Evolutionary conservation across 37 sponge, comb jelly and placozoan species (phyloP).

Genomic region (Agelas oroides): DNA sequence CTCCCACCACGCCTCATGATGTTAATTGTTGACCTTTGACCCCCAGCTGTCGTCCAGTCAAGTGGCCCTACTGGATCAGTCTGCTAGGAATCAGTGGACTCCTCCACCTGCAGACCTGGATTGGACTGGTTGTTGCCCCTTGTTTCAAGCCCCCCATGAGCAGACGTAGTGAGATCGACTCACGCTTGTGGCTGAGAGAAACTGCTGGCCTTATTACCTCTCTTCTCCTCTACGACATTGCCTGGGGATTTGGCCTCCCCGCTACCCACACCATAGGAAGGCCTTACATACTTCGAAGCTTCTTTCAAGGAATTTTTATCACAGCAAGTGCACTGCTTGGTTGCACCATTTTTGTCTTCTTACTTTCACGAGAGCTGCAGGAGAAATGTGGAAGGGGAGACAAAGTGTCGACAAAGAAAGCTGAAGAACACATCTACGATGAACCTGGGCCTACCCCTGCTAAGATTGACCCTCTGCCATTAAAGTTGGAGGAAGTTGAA

Average conservation of each 20-base stretch:
- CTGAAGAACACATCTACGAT: too few species aligned
- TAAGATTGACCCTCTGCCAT: too few species aligned
- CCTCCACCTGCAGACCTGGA: not conserved
- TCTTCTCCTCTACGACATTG: slow-evolving; percentile 3
- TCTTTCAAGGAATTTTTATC: slow-evolving; percentile 33
- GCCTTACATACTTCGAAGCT: not conserved
- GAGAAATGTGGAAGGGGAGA: too few species aligned
- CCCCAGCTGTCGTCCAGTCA: slow-evolving; percentile 34
- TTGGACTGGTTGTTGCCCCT: slow-evolving; percentile 1
- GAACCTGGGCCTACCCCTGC: too few species aligned
- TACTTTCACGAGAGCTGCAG: not conserved
- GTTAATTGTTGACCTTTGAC: too few species aligned
- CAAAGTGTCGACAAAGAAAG: too few species aligned
- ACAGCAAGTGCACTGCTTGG: not conserved
- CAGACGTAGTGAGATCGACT: too few species aligned
- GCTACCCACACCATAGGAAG: slow-evolving; percentile 1
- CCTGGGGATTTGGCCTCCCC: slow-evolving; percentile 52
- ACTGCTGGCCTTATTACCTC: not conserved
- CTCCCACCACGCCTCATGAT: not conserved
- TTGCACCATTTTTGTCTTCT: not conserved
- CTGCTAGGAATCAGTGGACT: slow-evolving; percentile 9
- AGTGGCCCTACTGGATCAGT: slow-evolving; percentile 31
- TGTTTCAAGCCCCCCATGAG: not conserved
- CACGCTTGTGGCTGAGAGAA: not conserved
- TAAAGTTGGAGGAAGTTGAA: too few species aligned